phyloP scores from a whole-genome alignment of 64 coral and sea anemone genomes.

The Anthopleura sola region DNA sequence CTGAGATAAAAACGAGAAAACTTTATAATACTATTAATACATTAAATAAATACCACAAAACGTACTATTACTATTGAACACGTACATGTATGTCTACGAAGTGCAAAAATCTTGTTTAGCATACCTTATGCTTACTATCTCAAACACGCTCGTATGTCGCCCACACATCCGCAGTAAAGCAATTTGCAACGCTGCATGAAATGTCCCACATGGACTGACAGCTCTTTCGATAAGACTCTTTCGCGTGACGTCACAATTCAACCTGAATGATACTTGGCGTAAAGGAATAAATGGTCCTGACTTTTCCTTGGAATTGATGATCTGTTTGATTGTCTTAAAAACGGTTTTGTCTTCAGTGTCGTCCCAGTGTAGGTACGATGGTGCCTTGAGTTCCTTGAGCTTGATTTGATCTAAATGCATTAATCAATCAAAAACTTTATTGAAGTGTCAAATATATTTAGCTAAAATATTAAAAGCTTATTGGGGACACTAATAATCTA shows the following conservation, averaged over 20 bases:
- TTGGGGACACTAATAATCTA: no score
- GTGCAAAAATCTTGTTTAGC: no score
- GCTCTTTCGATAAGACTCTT: neutral
- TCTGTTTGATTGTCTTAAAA: constrained; percentile 13
- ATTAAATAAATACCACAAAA: no score
- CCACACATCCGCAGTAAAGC: constrained; percentile 44
- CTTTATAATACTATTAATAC: no score
- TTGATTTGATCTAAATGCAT: constrained; percentile 17
- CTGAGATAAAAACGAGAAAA: no score
- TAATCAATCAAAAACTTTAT: neutral
- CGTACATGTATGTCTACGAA: no score
- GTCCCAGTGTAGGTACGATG: constrained; percentile 22
- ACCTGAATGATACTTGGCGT: constrained; percentile 25
- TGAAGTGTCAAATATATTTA: no score
- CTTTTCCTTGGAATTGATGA: constrained; percentile 16
- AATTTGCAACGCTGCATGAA: constrained; percentile 72
- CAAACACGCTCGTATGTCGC: constrained; percentile 38
- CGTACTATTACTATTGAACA: no score
- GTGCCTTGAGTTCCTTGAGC: constrained; percentile 12
- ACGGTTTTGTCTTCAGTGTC: constrained; percentile 38
- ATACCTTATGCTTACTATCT: constrained; percentile 76
- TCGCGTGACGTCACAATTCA: constrained; percentile 34
- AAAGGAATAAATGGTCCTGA: constrained; percentile 20
- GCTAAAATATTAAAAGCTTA: no score
- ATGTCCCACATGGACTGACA: constrained; percentile 67